phyloP scores from a whole-genome alignment of 1,140 invertebrate species.

The Pomacea maculata region DNA sequence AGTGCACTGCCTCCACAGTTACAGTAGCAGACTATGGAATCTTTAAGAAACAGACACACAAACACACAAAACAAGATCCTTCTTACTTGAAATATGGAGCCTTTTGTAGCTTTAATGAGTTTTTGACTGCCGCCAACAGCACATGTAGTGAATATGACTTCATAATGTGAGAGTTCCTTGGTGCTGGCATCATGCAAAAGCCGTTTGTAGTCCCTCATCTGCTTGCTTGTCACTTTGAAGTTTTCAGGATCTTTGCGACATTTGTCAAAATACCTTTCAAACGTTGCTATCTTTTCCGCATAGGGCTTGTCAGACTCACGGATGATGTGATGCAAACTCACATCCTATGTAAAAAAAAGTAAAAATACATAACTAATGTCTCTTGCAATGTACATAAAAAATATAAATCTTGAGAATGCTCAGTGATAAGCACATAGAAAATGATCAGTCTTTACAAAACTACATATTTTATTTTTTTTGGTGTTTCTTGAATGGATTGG shows the following conservation, averaged over 20 bases:
- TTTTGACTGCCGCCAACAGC: conserved; percentile 35
- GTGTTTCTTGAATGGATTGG: too few relatives aligned
- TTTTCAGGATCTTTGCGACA: conserved; percentile 3
- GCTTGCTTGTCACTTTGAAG: conserved; percentile 14
- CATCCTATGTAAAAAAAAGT: neutral
- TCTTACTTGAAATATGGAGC: conserved; percentile 10
- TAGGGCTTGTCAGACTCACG: conserved; percentile 39
- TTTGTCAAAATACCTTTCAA: conserved; percentile 31
- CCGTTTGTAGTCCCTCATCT: conserved; percentile 32
- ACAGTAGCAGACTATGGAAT: too few relatives aligned
- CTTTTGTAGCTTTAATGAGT: conserved; percentile 16
- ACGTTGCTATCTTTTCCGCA: conserved; percentile 39
- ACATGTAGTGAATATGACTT: conserved; percentile 46
- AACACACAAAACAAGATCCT: too few relatives aligned
- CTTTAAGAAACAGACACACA: too few relatives aligned
- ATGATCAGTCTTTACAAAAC: too few relatives aligned
- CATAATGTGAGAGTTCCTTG: conserved; percentile 34
- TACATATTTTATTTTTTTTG: too few relatives aligned
- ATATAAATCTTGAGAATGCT: neutral
- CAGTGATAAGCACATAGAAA: neutral
- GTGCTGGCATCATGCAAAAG: conserved; percentile 32
- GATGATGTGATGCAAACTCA: conserved; percentile 47
- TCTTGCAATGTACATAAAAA: neutral
- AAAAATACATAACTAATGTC: neutral
- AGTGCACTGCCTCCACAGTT: too few relatives aligned